Evolutionary conservation across 2,113 vertebrate species (phyloP).

Genomic region (Numenius arquata): DNA sequence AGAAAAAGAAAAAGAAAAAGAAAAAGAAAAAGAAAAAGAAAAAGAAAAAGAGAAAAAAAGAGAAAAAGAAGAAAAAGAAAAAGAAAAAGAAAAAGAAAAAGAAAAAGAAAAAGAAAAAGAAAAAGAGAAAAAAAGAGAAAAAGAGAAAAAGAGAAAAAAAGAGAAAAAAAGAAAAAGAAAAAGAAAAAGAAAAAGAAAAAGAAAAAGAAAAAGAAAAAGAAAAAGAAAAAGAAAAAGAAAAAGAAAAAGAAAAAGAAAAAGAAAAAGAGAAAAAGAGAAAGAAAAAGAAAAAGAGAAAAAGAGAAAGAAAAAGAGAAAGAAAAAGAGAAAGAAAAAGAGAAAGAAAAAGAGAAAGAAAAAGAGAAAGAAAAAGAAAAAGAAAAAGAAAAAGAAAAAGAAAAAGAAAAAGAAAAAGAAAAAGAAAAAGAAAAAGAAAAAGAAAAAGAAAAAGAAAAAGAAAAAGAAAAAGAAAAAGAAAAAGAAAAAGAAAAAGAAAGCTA

Average conservation of each 20-base stretch:
- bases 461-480: not conserved
- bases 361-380: not conserved
- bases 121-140: not conserved
- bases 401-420: not conserved
- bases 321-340: fast-evolving
- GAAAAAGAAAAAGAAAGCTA: not conserved
- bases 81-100: not conserved
- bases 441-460: too few relatives aligned
- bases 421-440: not conserved
- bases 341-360: not conserved
- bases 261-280: fast-evolving
- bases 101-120: too few relatives aligned
- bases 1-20: not conserved
- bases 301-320: too few relatives aligned
- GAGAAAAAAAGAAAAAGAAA: not conserved
- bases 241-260: not conserved
- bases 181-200: too few relatives aligned
- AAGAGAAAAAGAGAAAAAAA: too few relatives aligned
- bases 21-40: not conserved
- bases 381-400: too few relatives aligned
- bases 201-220: not conserved
- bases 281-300: not conserved
- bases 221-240: not conserved
- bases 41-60: not conserved
- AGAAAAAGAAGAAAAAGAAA: fast-evolving